Evolutionary conservation across 1,140 invertebrate species (phyloP).

Genomic region (Zaprionus davidi): DNA sequence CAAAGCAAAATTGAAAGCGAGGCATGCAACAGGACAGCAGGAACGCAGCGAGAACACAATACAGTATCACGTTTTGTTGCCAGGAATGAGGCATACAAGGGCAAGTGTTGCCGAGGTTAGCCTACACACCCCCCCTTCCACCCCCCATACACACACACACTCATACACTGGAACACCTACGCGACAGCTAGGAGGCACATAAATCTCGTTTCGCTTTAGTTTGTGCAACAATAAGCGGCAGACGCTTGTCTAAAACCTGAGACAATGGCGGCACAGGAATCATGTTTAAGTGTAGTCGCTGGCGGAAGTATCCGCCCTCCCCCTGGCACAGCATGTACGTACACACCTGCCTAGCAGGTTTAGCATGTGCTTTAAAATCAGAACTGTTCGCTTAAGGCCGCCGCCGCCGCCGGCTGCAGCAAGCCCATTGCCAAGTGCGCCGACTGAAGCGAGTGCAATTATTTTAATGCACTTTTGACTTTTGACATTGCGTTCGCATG

Average conservation of each 20-base stretch:
- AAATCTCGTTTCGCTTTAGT: slow-evolving; percentile 58
- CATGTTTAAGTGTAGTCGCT: slow-evolving; percentile 73
- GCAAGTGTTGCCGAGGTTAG: slow-evolving; percentile 59
- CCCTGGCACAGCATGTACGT: slow-evolving; percentile 5
- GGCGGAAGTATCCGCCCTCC: slow-evolving; percentile 48
- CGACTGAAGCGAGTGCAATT: slow-evolving; percentile 79
- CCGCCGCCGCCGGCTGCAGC: background rate
- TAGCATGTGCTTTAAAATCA: slow-evolving; percentile 46
- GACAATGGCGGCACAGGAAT: slow-evolving; percentile 68
- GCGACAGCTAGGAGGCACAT: slow-evolving; percentile 21
- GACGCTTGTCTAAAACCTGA: slow-evolving; percentile 55
- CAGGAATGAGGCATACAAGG: slow-evolving; percentile 33
- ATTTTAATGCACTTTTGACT: slow-evolving; percentile 84
- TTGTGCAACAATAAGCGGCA: slow-evolving; percentile 53
- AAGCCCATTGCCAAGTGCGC: slow-evolving; percentile 44
- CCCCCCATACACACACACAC: slow-evolving; percentile 1
- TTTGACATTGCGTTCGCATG: slow-evolving; percentile 68
- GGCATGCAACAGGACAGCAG: slow-evolving; percentile 63
- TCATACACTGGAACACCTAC: background rate
- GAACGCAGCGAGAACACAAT: slow-evolving; percentile 2
- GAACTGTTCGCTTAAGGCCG: slow-evolving; percentile 19
- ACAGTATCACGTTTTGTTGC: slow-evolving; percentile 14
- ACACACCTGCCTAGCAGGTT: slow-evolving; percentile 13
- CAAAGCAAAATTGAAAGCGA: slow-evolving; percentile 55
- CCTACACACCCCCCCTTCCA: slow-evolving; percentile 37